phyloP scores from a whole-genome alignment of 2,888 invertebrate species.

The Drosophila diplacantha region DNA sequence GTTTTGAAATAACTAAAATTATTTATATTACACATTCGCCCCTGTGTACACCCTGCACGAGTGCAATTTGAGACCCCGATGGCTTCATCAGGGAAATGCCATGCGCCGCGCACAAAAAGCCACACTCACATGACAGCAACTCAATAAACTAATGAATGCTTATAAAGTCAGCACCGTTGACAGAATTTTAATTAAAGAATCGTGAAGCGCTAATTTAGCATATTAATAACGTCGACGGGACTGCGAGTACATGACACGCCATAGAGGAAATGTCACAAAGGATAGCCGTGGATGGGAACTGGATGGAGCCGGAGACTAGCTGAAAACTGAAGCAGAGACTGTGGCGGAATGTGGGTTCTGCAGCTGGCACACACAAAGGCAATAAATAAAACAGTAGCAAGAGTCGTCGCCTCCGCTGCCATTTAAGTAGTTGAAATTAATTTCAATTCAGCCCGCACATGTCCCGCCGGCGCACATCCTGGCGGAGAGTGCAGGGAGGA shows the following conservation, averaged over 20 bases:
- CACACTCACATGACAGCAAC: slow-evolving; percentile 29
- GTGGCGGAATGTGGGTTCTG: slow-evolving; percentile 12
- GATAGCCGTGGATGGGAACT: slow-evolving; percentile 9
- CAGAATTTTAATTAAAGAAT: slow-evolving; percentile 71
- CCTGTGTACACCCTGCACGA: not conserved
- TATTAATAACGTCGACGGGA: slow-evolving; percentile 60
- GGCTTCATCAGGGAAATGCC: slow-evolving; percentile 38
- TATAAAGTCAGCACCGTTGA: slow-evolving; percentile 41
- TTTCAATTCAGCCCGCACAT: slow-evolving; percentile 49
- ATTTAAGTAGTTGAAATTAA: slow-evolving; percentile 65
- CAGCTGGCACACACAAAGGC: slow-evolving; percentile 50
- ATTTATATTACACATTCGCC: not conserved
- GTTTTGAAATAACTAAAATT: not conserved
- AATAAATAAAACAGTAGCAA: slow-evolving; percentile 55
- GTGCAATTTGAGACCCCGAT: slow-evolving; percentile 23
- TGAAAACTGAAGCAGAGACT: slow-evolving; percentile 5
- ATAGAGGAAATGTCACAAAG: slow-evolving; percentile 26
- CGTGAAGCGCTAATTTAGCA: slow-evolving; percentile 69
- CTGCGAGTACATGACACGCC: slow-evolving; percentile 20
- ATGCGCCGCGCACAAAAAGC: slow-evolving; percentile 14
- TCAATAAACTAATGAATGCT: slow-evolving; percentile 48
- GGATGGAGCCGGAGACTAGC: not conserved
- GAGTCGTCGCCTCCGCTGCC: slow-evolving; percentile 38
- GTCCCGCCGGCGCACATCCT: slow-evolving; percentile 12
- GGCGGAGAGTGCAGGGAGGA: not conserved